Base-by-base conservation (phyloP, 2,113 vertebrate genomes). In the Gavialis gangeticus region DNA sequence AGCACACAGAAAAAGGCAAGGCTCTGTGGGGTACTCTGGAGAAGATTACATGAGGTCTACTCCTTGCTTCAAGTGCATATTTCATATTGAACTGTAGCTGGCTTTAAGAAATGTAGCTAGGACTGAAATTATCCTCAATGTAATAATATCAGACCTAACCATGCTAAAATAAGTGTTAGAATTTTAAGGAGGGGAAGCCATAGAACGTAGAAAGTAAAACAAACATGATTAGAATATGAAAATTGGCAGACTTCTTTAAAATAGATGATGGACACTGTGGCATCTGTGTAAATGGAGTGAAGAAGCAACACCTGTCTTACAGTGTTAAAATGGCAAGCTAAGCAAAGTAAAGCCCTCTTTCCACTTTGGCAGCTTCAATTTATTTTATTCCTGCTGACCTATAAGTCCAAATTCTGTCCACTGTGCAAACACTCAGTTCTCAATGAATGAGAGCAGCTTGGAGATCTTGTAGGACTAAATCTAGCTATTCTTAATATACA, bases 161-260 rank as follows among this genome's bases (percentile, higher is more conserved):
- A 97, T 97, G 96, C 96, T 97, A 97, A 96, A 94, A 94, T 91
- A 96, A 97, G 95, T 95, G 92, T 96, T 97, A 97, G 82, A 97
- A 94, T 85, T 95, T 58, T 73, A 96, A 79, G 79, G 30, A 46
- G 79, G 30, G 55, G 67, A 97, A 97, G 97, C 92, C 94, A 96
- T 92, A 95, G 96, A 89, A 92, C 95, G 96, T 75, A 97, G 90
- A 95, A 97, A 96, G 97, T 91, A 96, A 93, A 96, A 96, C 60
- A 84, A 81, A 95, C 91, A 94, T 93, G 94, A 92, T 95, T 95
- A 93, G 94, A 94, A 96, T 94, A 37, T 27, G 46, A 7, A 46
- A 46, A 46, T 69, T 1, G 2, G 64, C 16, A 94, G 89, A 63
- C 63, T 95, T 95, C 96, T 57, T 97, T 97, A 95, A 92, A 94